phyloP scores from a whole-genome alignment of 2,888 invertebrate species.

The Caenorhabditis panamensis region DNA sequence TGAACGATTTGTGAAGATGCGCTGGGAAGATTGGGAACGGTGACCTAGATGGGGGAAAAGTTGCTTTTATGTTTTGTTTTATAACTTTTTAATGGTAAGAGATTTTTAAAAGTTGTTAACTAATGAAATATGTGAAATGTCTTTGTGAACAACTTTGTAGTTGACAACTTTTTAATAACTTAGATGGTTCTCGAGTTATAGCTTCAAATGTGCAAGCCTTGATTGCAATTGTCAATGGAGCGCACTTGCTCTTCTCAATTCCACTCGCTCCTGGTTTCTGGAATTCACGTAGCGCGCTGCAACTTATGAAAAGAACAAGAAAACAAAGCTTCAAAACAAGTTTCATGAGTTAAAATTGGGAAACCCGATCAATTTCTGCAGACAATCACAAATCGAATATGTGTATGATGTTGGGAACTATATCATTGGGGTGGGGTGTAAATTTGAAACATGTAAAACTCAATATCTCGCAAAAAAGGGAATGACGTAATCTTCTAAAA shows the following conservation, averaged over 20 bases:
- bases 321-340: not conserved
- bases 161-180: too few species aligned
- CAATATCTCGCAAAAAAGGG: not conserved
- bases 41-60: too few species aligned
- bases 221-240: too few species aligned
- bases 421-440: not conserved
- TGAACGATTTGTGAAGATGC: too few species aligned
- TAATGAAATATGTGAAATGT: not conserved
- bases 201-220: too few species aligned
- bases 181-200: too few species aligned
- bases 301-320: not conserved
- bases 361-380: constrained; percentile 50
- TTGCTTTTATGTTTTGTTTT: too few species aligned
- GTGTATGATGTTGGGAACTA: constrained; percentile 13
- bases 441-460: not conserved
- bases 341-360: constrained; percentile 11
- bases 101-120: not conserved
- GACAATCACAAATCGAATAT: constrained; percentile 55
- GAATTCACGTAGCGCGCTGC: too few species aligned
- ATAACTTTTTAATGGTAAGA: not conserved
- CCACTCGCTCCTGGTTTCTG: too few species aligned
- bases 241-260: too few species aligned
- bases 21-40: too few species aligned
- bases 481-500: constrained; percentile 28
- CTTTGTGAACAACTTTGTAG: not conserved